Percentiles rank a stretch among this genome's conserved stretches.
Conservation (phyloP, 2,888 invertebrate genomes). For the Malachius bipustulatus region DNA sequence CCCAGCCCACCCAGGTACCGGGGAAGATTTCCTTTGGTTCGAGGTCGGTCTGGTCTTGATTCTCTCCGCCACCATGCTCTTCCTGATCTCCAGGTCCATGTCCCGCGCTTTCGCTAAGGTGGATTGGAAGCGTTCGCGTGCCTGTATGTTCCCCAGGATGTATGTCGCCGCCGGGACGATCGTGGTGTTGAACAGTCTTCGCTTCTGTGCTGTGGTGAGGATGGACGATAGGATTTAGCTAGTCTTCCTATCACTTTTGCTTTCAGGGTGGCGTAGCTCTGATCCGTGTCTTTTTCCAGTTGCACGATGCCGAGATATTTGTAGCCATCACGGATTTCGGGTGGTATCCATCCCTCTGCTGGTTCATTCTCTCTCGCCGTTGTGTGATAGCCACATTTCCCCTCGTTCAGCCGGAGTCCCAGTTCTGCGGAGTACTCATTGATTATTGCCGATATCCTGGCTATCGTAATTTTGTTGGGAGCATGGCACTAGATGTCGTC, state of each 20-base stretch:
- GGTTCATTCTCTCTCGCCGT: background rate
- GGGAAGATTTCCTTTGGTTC: too few species aligned
- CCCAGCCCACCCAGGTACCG: slow-evolving; percentile 2
- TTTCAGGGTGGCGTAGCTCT: background rate
- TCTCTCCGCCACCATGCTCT: too few species aligned
- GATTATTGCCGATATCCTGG: background rate
- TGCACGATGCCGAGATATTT: slow-evolving; percentile 1
- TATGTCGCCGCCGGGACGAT: slow-evolving; percentile 1
- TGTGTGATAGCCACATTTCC: background rate
- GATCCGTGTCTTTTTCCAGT: background rate
- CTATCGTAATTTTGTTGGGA: background rate
- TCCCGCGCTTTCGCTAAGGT: background rate
- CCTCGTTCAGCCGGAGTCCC: background rate
- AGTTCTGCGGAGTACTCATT: background rate
- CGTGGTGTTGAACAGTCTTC: slow-evolving; percentile 2
- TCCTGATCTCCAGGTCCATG: background rate
- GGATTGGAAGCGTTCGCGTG: background rate
- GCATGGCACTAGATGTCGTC: slow-evolving; percentile 2
- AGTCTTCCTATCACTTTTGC: background rate
- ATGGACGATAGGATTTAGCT: background rate
- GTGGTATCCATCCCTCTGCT: background rate
- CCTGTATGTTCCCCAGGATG: background rate
- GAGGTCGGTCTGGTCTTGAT: too few species aligned
- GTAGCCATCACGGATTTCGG: slow-evolving; percentile 1
- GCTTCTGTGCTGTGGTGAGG: background rate